phyloP scores from a whole-genome alignment of 2,888 invertebrate species.

The Mongoloraphidia duomilia region DNA sequence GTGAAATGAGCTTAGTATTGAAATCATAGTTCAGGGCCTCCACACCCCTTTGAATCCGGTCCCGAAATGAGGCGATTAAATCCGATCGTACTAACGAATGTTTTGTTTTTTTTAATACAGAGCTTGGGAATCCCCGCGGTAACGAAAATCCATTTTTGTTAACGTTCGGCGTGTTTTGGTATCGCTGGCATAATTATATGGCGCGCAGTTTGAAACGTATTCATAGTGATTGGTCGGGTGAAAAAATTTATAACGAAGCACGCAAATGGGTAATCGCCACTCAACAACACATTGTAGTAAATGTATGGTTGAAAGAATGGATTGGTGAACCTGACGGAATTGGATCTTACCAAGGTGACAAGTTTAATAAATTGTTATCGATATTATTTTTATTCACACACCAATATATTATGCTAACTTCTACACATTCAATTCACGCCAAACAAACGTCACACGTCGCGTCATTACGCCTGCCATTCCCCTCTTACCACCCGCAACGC shows the following conservation, averaged over 20 bases:
- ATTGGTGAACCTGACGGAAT: conserved; percentile 18
- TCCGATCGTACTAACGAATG: background rate
- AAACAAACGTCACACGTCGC: too few relatives aligned
- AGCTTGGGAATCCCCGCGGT: conserved; percentile 36
- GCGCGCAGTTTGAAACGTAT: conserved; percentile 25
- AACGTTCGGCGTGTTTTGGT: conserved; percentile 37
- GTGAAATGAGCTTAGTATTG: too few relatives aligned
- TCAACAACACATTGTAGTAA: conserved; percentile 33
- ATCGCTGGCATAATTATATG: conserved; percentile 38
- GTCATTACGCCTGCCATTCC: too few relatives aligned
- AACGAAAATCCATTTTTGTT: conserved; percentile 39
- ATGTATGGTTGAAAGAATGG: conserved; percentile 36
- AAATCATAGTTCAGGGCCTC: too few relatives aligned
- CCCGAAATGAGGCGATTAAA: too few relatives aligned
- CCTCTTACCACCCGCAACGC: too few relatives aligned
- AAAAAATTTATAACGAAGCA: conserved; percentile 37
- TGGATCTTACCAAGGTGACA: background rate
- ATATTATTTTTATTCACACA: background rate
- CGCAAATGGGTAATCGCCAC: conserved; percentile 40
- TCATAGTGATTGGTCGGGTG: conserved; percentile 30
- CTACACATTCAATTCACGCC: too few relatives aligned
- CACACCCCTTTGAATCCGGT: too few relatives aligned
- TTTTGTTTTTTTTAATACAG: conserved; percentile 21
- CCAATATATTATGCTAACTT: too few relatives aligned
- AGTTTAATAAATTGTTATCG: background rate